phyloP scores from a whole-genome alignment of 2,888 invertebrate species.

The Drosophila limbata region DNA sequence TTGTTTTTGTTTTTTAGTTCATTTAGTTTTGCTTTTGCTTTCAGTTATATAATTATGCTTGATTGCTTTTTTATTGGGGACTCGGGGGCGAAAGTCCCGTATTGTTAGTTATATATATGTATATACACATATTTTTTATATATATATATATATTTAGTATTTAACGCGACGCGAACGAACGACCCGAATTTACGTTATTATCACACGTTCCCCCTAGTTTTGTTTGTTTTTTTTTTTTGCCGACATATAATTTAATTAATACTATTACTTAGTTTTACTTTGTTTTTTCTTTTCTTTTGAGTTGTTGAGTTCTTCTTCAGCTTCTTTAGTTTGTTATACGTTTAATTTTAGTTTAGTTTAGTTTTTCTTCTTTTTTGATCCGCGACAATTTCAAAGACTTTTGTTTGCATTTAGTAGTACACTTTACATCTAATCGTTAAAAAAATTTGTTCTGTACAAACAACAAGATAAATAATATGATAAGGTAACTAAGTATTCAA shows the following conservation, averaged over 20 bases:
- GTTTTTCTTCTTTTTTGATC: slow-evolving; percentile 55
- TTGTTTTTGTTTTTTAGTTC: slow-evolving; percentile 2
- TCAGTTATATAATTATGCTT: slow-evolving; percentile 44
- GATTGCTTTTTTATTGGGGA: slow-evolving; percentile 72
- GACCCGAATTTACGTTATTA: slow-evolving; percentile 81
- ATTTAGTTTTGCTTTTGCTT: slow-evolving; percentile 61
- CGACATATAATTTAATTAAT: slow-evolving; percentile 60
- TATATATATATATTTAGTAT: slow-evolving; percentile 24
- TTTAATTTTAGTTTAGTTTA: slow-evolving; percentile 36
- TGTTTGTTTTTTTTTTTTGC: slow-evolving; percentile 40
- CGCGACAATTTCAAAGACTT: slow-evolving; percentile 77
- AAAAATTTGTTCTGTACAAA: slow-evolving; percentile 68
- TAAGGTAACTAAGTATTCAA: slow-evolving; percentile 34
- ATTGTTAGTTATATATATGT: slow-evolving; percentile 48
- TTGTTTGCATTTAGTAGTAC: slow-evolving; percentile 63
- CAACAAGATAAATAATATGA: slow-evolving; percentile 48
- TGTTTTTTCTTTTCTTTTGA: slow-evolving; percentile 27
- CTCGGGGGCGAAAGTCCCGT: slow-evolving; percentile 85
- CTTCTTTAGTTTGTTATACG: slow-evolving; percentile 27
- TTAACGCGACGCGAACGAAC: slow-evolving; percentile 83
- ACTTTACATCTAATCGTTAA: slow-evolving; percentile 76
- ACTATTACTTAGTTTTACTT: slow-evolving; percentile 72
- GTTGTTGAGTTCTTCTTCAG: slow-evolving; percentile 43
- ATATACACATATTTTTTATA: slow-evolving; percentile 12
- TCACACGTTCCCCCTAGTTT: slow-evolving; percentile 81